These are phyloP conservation scores for Malurus cyaneus DNA, from an alignment of 2,113 vertebrate genomes.

Conservation along the genomic window DNA sequence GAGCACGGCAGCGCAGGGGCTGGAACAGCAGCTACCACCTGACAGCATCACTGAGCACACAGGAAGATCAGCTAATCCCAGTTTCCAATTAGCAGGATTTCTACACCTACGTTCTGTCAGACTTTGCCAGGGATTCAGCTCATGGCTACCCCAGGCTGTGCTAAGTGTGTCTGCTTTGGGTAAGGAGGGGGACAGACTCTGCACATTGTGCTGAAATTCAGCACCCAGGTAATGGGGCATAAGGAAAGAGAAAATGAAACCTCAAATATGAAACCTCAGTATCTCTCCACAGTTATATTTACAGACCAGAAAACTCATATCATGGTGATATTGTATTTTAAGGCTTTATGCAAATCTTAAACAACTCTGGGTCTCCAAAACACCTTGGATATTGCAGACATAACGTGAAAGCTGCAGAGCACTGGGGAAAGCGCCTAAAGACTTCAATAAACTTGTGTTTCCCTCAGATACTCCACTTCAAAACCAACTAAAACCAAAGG, in stretches of 20 bases:
- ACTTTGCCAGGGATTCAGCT: background rate
- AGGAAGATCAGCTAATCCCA: background rate
- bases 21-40: background rate
- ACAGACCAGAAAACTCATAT: background rate
- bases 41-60: background rate
- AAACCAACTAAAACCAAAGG: background rate
- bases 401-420: background rate
- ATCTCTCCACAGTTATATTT: background rate
- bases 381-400: background rate
- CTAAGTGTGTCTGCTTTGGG: background rate
- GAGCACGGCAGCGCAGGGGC: background rate
- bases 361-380: background rate
- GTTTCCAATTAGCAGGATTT: background rate
- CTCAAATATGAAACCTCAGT: rapidly evolving
- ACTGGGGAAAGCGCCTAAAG: background rate
- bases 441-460: background rate
- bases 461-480: background rate
- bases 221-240: rapidly evolving
- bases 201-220: background rate
- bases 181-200: background rate
- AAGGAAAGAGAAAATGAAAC: background rate
- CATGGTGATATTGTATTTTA: background rate
- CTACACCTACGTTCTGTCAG: background rate
- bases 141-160: background rate
- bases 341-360: background rate